Percentiles rank a stretch among this genome's conserved stretches.
Conservation (phyloP, 2,797 vertebrate species). For the Phoeniculus purpureus region DNA sequence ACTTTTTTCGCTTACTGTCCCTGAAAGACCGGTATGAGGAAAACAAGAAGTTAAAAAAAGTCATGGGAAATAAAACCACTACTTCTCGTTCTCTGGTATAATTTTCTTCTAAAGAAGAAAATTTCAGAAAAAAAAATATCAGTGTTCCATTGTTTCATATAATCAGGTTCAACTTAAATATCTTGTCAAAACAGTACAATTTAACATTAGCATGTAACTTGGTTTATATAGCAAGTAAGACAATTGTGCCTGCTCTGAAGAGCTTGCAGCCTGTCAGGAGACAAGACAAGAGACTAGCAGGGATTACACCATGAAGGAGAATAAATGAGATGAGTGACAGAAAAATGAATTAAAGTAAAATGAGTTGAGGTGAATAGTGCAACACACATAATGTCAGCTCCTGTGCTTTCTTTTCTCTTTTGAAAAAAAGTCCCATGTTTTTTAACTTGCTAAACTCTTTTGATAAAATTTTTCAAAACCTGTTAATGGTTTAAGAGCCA, state of each 20-base stretch:
- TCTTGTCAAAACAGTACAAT: constrained; percentile 70
- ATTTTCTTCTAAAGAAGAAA: neutral
- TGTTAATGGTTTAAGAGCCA: neutral
- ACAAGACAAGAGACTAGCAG: constrained; percentile 52
- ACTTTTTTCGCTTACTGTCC: neutral
- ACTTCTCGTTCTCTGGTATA: neutral
- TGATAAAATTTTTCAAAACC: neutral
- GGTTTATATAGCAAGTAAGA: constrained; percentile 63
- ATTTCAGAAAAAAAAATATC: neutral
- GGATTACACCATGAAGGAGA: constrained; percentile 46
- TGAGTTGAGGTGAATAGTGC: constrained; percentile 36
- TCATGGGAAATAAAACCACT: neutral
- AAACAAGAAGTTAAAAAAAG: constrained; percentile 13
- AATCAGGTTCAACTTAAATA: constrained; percentile 61
- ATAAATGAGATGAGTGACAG: constrained; percentile 69
- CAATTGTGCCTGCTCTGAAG: constrained; percentile 63
- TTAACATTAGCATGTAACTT: constrained; percentile 46
- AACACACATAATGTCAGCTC: neutral
- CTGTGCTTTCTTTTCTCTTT: neutral
- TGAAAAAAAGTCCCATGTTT: neutral
- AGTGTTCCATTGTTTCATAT: constrained; percentile 56
- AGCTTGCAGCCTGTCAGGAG: constrained; percentile 64
- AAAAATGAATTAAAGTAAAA: constrained; percentile 40
- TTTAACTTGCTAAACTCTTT: constrained; percentile 17
- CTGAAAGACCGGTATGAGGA: neutral